Evolutionary conservation across 2,113 vertebrate species (phyloP).

Genomic region (Leuciscus idus): DNA sequence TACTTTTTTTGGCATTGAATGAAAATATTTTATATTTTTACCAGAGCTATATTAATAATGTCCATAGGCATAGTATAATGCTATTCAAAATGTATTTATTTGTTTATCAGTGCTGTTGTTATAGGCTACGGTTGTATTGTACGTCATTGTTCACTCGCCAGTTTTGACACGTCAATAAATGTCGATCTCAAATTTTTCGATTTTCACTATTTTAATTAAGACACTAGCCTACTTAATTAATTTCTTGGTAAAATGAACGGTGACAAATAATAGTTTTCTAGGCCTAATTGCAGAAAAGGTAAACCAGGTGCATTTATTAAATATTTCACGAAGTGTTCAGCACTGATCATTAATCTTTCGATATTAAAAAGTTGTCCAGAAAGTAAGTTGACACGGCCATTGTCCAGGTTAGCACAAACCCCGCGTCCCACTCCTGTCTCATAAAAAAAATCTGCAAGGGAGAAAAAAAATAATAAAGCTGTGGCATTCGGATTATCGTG

Average conservation of each 20-base stretch:
- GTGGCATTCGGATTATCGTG: slow-evolving; percentile 78
- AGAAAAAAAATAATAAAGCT: slow-evolving; percentile 65
- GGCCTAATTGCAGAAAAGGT: neutral
- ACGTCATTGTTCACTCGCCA: neutral
- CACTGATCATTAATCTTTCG: slow-evolving; percentile 10
- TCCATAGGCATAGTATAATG: neutral
- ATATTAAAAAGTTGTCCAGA: slow-evolving; percentile 32
- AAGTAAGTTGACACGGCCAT: slow-evolving; percentile 15
- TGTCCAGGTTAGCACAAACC: slow-evolving; percentile 5
- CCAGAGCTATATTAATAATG: neutral
- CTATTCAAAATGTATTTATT: neutral
- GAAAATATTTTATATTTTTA: neutral
- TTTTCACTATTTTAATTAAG: neutral
- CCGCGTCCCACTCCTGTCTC: slow-evolving; percentile 32
- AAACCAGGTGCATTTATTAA: neutral
- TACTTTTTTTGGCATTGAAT: neutral
- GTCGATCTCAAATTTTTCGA: neutral
- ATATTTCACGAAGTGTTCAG: neutral
- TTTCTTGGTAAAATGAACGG: neutral
- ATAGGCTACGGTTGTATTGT: no score
- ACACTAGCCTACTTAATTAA: neutral
- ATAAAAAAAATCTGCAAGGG: slow-evolving; percentile 43
- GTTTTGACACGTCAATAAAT: neutral
- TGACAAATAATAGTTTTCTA: neutral
- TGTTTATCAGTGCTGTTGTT: neutral